Evolutionary conservation across 2,888 invertebrate species (phyloP).

Genomic region (Plebejus anna): DNA sequence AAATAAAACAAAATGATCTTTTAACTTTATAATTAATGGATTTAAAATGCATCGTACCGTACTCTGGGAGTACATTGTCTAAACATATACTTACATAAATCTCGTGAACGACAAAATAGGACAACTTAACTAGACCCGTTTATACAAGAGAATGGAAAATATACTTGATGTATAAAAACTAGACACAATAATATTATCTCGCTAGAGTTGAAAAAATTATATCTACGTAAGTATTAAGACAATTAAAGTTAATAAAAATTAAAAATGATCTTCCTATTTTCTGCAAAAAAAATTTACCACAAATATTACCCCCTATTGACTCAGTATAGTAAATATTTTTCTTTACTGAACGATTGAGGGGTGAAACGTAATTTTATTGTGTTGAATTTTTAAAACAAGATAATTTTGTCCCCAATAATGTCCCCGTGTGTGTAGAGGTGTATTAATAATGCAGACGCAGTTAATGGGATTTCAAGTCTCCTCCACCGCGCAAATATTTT

Average conservation of each 20-base stretch:
- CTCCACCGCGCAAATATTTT: background rate
- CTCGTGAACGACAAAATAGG: conserved; percentile 41
- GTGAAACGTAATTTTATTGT: background rate
- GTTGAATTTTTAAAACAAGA: background rate
- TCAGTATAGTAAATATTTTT: background rate
- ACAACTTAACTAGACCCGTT: conserved; percentile 40
- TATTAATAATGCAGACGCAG: background rate
- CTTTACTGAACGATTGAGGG: background rate
- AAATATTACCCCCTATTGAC: no score
- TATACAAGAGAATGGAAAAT: conserved; percentile 31
- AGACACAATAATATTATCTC: background rate
- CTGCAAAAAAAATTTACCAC: no score
- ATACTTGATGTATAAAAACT: conserved; percentile 18
- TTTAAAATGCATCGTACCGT: conserved; percentile 66
- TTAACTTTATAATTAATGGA: conserved; percentile 61
- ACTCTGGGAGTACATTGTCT: conserved; percentile 58
- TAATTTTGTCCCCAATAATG: background rate
- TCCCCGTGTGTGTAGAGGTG: conserved; percentile 2
- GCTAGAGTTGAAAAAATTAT: background rate
- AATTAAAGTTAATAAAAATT: no score
- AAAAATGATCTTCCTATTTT: no score
- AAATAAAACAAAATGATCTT: conserved; percentile 49
- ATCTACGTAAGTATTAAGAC: no score
- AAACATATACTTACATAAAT: conserved; percentile 58
- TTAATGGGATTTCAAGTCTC: conserved; percentile 3